Conservation (phyloP, 2,113 vertebrate species). For the human (Homo sapiens) region GRCh38 chr11:118903001-118903500, state of each 20-base stretch:
- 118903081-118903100: background rate
- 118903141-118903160: background rate
- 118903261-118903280: conserved; percentile 93
- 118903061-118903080: conserved; percentile 94
- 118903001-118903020: conserved; percentile 94
- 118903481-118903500: background rate
- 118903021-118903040: conserved; percentile 97
- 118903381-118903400: conserved; percentile 86
- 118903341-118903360: conserved; percentile 80
- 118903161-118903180: background rate
- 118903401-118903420: conserved; percentile 89
- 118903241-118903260: conserved; percentile 96
- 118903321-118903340: conserved; percentile 84
- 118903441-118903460: conserved; percentile 86
- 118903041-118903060: conserved; percentile 94
- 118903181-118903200: background rate
- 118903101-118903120: background rate
- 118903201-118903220: background rate
- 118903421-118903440: conserved; percentile 89
- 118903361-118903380: conserved; percentile 83
- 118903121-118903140: background rate
- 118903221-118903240: conserved; percentile 90
- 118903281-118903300: conserved; percentile 82
- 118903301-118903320: conserved; percentile 67
- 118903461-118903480: background rate